Evolutionary conservation across 2,113 vertebrate genomes (phyloP), one percentile per base, ranked within the genome.

Genomic region (Malaclemys terrapin): DNA sequence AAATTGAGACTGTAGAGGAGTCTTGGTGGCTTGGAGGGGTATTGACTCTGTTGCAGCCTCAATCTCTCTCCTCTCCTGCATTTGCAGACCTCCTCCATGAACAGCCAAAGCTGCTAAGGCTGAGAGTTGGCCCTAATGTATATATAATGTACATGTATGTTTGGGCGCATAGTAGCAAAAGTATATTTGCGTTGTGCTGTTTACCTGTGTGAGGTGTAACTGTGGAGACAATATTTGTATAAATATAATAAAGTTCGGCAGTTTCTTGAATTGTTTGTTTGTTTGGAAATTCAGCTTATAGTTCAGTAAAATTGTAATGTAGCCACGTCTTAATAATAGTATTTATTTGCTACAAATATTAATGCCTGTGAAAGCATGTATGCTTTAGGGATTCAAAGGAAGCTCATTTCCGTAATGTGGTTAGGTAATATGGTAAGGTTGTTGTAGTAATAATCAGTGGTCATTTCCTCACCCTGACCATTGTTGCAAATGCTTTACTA

Each of bases 311-410:
- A 90, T 81, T 11, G 6, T 31, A 3, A 31, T 4, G 1, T 24
- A 52, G 4, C n/a, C 52, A 57, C 12, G 4, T 3, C 49, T 1
- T 89, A 38, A 10, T 20, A 54, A 50, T n/a, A 47, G 47, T 10
- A 31, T 90, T 87, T 42, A 54, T 45, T 45, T 45, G 38, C 38
- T 82, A 42, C n/a, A 88, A 87, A 78, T 88, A 59, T 31, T 49
- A 76, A 45, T 76, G 24, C 72, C 42, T 89, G 5, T 47, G 24
- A 27, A 47, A 89, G 42, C 38, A 90, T 11, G 57, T 7, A 7
- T 50, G 42, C 13, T 82, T 9, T 52, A 57, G 69, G 78, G 22
- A 45, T 25, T 89, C 24, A 20, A 80, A 90, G 50, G 54, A n/a
- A 81, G 24, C 20, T 87, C 0, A n/a, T 92, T 89, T 87, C n/a